Evolutionary conservation across 2,888 invertebrate genomes (phyloP).

Genomic region (Patella pellucida): DNA sequence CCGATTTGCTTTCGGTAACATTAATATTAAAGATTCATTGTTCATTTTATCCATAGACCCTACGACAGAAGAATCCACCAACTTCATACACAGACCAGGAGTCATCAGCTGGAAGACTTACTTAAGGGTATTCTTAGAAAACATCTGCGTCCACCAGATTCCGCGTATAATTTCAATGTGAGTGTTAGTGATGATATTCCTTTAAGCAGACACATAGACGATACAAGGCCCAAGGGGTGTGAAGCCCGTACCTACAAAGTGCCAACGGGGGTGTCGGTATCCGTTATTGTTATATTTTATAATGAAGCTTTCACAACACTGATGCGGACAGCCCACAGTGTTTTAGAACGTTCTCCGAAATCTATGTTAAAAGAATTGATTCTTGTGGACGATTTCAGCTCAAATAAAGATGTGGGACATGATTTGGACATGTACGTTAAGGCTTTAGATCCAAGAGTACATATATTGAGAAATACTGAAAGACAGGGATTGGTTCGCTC

Average conservation of each 20-base stretch:
- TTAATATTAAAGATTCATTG: too few species aligned
- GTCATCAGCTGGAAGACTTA: background rate
- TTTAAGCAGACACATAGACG: constrained; percentile 10
- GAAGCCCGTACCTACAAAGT: background rate
- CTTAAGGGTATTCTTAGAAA: background rate
- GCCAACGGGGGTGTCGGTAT: constrained; percentile 11
- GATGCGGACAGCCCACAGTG: constrained; percentile 24
- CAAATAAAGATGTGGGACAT: constrained; percentile 21
- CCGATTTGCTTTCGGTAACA: too few species aligned
- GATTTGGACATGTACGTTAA: constrained; percentile 23
- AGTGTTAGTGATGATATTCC: constrained; percentile 15
- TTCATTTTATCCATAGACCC: too few species aligned
- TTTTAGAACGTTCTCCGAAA: constrained; percentile 23
- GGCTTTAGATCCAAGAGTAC: constrained; percentile 20
- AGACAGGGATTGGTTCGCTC: constrained; percentile 27
- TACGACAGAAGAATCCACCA: too few species aligned
- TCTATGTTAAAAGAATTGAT: constrained; percentile 26
- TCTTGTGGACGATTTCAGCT: constrained; percentile 32
- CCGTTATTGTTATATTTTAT: constrained; percentile 24
- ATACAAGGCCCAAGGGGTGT: constrained; percentile 15
- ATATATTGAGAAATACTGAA: constrained; percentile 23
- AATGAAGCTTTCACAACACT: constrained; percentile 29
- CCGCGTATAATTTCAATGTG: constrained; percentile 18
- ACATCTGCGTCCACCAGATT: constrained; percentile 15
- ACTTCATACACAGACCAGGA: too few species aligned